These are phyloP conservation scores for Calliopsis andreniformis DNA, from an alignment of 1,140 invertebrate genomes.

Conservation along the genomic window DNA sequence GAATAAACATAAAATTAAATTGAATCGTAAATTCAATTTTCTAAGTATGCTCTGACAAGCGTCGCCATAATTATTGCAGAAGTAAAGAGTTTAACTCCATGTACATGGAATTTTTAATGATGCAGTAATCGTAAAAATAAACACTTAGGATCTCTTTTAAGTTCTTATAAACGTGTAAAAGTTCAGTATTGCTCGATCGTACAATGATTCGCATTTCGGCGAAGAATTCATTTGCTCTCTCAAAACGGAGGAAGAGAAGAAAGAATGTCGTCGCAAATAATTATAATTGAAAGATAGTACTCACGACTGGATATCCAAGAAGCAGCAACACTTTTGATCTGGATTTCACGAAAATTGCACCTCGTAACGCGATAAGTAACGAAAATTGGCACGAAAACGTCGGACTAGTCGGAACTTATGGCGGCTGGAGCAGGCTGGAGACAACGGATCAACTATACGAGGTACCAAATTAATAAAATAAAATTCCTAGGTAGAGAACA, in stretches of 20 bases:
- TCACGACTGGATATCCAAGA: slow-evolving; percentile 22
- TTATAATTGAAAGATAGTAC: slow-evolving; percentile 1
- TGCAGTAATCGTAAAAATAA: not conserved
- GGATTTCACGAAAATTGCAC: slow-evolving; percentile 7
- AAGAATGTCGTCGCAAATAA: not conserved
- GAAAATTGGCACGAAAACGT: slow-evolving; percentile 23
- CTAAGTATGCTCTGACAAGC: not conserved
- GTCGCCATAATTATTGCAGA: slow-evolving; percentile 16
- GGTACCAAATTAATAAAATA: not conserved
- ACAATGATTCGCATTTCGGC: not conserved
- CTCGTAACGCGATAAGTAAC: not conserved
- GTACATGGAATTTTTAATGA: not conserved
- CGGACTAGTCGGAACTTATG: slow-evolving; percentile 17
- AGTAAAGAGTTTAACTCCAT: not conserved
- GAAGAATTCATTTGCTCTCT: not conserved
- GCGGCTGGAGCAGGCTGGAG: slow-evolving; percentile 16
- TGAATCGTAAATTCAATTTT: not conserved
- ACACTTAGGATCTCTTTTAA: not conserved
- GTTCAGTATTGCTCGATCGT: not conserved
- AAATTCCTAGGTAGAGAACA: slow-evolving; percentile 17
- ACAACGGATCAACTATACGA: not conserved
- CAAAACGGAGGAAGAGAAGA: not conserved
- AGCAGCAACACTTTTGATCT: not conserved
- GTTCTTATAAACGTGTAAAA: not conserved
- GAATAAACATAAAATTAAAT: not conserved